A percentile compares a stretch with the other conserved stretches of the same genome.
Evolutionary conservation across 2,113 vertebrate genomes (phyloP).

Genomic region (Blennius ocellaris): DNA sequence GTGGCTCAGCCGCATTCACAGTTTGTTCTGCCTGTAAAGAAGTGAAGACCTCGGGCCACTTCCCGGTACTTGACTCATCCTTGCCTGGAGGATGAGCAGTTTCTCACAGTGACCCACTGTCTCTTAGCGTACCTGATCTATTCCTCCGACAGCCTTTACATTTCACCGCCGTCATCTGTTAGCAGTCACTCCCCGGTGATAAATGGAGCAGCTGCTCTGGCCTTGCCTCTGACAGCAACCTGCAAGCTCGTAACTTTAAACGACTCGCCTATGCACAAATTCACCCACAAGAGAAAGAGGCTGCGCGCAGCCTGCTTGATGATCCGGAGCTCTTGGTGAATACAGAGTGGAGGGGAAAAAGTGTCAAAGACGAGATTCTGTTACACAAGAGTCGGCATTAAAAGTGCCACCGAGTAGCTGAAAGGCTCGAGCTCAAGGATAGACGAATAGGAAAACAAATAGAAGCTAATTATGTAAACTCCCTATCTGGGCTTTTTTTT

Average conservation of each 20-base stretch:
- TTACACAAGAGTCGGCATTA: constrained; percentile 22
- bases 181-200: constrained; percentile 49
- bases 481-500: constrained; percentile 36
- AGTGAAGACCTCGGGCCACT: constrained; percentile 52
- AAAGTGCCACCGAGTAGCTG: constrained; percentile 6
- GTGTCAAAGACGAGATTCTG: constrained; percentile 34
- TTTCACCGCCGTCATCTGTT: constrained; percentile 59
- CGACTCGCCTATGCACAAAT: constrained; percentile 44
- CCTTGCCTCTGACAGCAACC: constrained; percentile 60
- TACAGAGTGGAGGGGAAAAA: constrained; percentile 18
- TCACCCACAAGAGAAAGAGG: constrained; percentile 16
- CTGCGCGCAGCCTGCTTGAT: constrained; percentile 4
- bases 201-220: constrained; percentile 64
- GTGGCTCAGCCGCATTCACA: constrained; percentile 55
- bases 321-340: constrained; percentile 19
- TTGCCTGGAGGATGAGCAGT: constrained; percentile 36
- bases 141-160: constrained; percentile 53
- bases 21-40: constrained; percentile 61
- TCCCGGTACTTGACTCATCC: constrained; percentile 52
- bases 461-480: constrained; percentile 53
- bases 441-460: constrained; percentile 45
- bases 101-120: constrained; percentile 44
- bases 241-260: constrained; percentile 69
- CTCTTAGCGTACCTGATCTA: constrained; percentile 50
- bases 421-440: constrained; percentile 29